Evolutionary conservation across 1,140 invertebrate species (phyloP).

Genomic region (Lamellibrachia luymesi): DNA sequence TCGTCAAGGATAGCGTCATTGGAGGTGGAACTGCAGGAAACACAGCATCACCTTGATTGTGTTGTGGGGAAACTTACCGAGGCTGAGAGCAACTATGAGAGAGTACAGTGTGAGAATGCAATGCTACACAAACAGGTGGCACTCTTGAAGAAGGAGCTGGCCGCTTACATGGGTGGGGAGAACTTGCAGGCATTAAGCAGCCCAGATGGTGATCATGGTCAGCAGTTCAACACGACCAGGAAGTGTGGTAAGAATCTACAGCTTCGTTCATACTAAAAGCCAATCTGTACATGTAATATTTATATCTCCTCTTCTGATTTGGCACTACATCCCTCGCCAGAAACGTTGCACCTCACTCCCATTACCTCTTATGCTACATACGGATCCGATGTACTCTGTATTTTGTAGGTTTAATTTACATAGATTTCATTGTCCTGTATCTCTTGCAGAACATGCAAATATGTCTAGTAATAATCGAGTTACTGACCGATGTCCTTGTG

Average conservation of each 20-base stretch:
- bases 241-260: background rate
- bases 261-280: no score
- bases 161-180: background rate
- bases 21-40: background rate
- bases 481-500: background rate
- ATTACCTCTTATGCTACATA: no score
- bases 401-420: no score
- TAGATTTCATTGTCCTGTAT: no score
- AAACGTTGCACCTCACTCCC: no score
- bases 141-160: background rate
- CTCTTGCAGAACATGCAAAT: background rate
- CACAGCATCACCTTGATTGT: background rate
- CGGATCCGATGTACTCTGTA: no score
- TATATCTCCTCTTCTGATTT: no score
- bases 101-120: background rate
- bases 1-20: background rate
- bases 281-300: no score
- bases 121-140: background rate
- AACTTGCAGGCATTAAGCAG: background rate
- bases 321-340: no score
- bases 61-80: background rate
- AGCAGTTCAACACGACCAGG: background rate
- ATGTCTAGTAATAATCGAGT: background rate
- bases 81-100: background rate
- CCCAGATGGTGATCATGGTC: background rate